Evolutionary conservation across 2,113 vertebrate genomes (phyloP).

Genomic region (Megalops atlanticus): DNA sequence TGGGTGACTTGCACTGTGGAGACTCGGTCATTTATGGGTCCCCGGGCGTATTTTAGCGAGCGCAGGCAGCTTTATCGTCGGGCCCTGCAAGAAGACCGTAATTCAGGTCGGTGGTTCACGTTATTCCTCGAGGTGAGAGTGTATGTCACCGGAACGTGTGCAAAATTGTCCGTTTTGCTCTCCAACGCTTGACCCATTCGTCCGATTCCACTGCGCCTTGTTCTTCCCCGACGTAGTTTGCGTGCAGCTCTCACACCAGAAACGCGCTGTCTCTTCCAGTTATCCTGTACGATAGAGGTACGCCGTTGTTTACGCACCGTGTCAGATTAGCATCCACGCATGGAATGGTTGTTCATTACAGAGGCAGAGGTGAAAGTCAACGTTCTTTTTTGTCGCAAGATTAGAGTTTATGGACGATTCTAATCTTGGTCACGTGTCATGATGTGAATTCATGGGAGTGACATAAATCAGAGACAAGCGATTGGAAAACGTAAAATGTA

Average conservation of each 20-base stretch:
- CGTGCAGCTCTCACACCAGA: background rate
- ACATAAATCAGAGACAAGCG: too few relatives aligned
- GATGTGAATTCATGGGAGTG: too few relatives aligned
- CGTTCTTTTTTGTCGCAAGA: background rate
- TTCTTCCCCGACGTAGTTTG: too few relatives aligned
- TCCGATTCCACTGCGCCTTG: too few relatives aligned
- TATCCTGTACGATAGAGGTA: background rate
- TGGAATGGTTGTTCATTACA: background rate
- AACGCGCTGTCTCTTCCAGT: background rate
- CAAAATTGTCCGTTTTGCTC: too few relatives aligned
- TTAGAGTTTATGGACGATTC: background rate
- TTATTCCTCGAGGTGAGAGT: background rate
- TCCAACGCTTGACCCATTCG: too few relatives aligned
- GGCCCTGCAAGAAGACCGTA: background rate
- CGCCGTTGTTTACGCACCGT: too few relatives aligned
- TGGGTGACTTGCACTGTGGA: too few relatives aligned
- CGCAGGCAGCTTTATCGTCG: background rate
- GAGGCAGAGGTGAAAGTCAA: background rate
- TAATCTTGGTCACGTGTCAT: background rate
- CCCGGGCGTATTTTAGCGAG: background rate
- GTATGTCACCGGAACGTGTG: too few relatives aligned
- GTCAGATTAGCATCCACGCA: background rate
- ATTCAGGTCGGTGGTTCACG: background rate
- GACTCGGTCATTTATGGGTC: background rate
- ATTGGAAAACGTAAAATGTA: too few relatives aligned